These are phyloP conservation scores for Aphodius granarius DNA, from an alignment of 2,888 invertebrate species.

Conservation along the genomic window DNA sequence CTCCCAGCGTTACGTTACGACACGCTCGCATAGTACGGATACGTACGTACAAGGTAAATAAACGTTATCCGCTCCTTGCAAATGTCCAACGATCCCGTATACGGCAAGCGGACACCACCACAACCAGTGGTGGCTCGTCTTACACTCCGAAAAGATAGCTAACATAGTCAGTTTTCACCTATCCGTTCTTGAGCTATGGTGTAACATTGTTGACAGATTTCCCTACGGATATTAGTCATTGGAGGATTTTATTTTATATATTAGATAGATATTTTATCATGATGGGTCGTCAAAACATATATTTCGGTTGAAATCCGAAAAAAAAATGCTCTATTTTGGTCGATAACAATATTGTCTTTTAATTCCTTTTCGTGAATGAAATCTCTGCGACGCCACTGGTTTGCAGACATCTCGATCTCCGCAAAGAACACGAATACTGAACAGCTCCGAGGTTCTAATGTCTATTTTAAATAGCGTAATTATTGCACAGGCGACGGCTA, in stretches of 20 bases:
- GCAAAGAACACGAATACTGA: constrained; percentile 5
- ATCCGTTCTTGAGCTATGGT: no score
- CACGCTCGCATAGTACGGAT: constrained; percentile 31
- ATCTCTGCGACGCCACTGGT: not conserved
- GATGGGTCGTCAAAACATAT: no score
- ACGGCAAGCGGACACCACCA: not conserved
- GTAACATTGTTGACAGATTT: no score
- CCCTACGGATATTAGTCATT: no score
- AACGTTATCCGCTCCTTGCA: constrained; percentile 4
- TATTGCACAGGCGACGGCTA: constrained; percentile 21
- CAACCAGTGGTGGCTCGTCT: not conserved
- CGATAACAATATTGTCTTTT: no score
- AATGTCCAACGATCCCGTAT: not conserved
- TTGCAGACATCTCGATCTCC: not conserved
- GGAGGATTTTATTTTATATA: no score
- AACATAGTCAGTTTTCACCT: no score
- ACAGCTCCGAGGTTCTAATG: constrained; percentile 24
- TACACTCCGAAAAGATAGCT: not conserved
- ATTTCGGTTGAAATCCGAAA: no score
- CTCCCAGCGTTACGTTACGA: constrained; percentile 32
- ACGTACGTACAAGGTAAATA: constrained; percentile 9
- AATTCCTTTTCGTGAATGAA: no score
- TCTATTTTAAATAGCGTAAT: constrained; percentile 28
- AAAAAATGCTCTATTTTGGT: no score
- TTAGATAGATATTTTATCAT: no score